These are phyloP conservation scores for Danio aesculapii DNA, from an alignment of 2,797 vertebrate species.

Conservation along the genomic window DNA sequence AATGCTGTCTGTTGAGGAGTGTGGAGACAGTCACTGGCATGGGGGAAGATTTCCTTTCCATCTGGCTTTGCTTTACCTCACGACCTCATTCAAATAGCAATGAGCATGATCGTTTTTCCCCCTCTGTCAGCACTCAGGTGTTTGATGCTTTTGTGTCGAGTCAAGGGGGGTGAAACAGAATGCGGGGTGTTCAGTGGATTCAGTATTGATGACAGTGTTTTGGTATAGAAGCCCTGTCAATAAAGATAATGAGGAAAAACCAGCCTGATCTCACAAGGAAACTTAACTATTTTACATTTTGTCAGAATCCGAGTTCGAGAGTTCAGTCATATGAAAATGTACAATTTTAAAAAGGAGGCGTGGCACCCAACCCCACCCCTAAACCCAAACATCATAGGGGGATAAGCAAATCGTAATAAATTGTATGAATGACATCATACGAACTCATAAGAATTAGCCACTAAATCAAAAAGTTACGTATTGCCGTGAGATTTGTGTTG, in stretches of 20 bases:
- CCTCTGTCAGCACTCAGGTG: conserved; percentile 69
- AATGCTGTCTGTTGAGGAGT: conserved; percentile 60
- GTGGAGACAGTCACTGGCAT: conserved; percentile 70
- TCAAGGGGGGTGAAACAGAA: conserved; percentile 65
- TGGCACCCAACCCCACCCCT: too few relatives aligned
- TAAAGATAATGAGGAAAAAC: not conserved
- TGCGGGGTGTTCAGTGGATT: conserved; percentile 33
- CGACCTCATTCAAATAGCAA: conserved; percentile 25
- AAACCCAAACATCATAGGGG: too few relatives aligned
- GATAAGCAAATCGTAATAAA: too few relatives aligned
- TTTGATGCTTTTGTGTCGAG: conserved; percentile 69
- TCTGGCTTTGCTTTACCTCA: conserved; percentile 38
- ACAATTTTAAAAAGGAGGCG: too few relatives aligned
- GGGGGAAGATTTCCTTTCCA: conserved; percentile 60
- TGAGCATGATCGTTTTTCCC: conserved; percentile 70
- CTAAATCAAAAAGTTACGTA: too few relatives aligned
- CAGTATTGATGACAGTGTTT: conserved; percentile 26
- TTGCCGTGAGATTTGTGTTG: too few relatives aligned
- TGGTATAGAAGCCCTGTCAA: conserved; percentile 24
- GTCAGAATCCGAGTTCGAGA: too few relatives aligned
- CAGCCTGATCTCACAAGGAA: not conserved
- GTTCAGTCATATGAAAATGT: too few relatives aligned
- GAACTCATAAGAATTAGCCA: too few relatives aligned
- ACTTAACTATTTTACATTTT: too few relatives aligned
- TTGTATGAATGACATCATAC: too few relatives aligned